phyloP scores from a whole-genome alignment of 1,140 invertebrate species.

The Maniola jurtina region DNA sequence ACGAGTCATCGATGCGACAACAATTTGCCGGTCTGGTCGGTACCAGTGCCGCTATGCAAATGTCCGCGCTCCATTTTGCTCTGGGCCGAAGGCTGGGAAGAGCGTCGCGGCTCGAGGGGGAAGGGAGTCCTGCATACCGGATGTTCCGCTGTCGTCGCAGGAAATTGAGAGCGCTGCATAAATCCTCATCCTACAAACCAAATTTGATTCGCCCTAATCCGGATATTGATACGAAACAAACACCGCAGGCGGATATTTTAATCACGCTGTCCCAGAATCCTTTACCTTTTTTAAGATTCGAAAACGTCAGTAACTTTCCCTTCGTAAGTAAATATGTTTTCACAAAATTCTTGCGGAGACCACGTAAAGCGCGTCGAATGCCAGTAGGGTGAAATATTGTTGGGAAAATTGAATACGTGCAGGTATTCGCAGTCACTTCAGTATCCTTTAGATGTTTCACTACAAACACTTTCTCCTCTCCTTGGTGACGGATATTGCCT shows the following conservation, averaged over 20 bases:
- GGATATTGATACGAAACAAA: slow-evolving; percentile 76
- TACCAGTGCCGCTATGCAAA: slow-evolving; percentile 71
- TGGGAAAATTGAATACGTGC: slow-evolving; percentile 71
- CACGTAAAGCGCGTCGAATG: slow-evolving; percentile 50
- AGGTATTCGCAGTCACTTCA: slow-evolving; percentile 57
- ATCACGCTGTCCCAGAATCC: slow-evolving; percentile 39
- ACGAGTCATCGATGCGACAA: slow-evolving; percentile 71
- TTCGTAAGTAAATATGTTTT: slow-evolving; percentile 50
- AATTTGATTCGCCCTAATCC: slow-evolving; percentile 75
- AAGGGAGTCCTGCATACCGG: slow-evolving; percentile 56
- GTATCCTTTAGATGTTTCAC: slow-evolving; percentile 47
- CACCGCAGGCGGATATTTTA: slow-evolving; percentile 49
- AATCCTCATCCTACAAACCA: slow-evolving; percentile 73
- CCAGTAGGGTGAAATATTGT: slow-evolving; percentile 66
- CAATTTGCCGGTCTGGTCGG: slow-evolving; percentile 74
- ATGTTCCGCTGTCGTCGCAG: slow-evolving; percentile 75
- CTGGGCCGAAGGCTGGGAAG: slow-evolving; percentile 44
- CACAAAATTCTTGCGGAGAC: slow-evolving; percentile 45
- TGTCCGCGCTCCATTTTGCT: slow-evolving; percentile 69
- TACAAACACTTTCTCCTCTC: slow-evolving; percentile 27
- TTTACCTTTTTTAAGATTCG: slow-evolving; percentile 16
- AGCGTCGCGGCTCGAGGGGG: slow-evolving; percentile 30
- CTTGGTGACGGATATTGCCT: slow-evolving; percentile 1
- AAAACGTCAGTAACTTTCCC: slow-evolving; percentile 37
- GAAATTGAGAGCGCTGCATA: slow-evolving; percentile 77